Percentiles rank a stretch among this genome's conserved stretches.
phyloP scores from a whole-genome alignment of 2,113 vertebrate species.

The Sardina pilchardus region DNA sequence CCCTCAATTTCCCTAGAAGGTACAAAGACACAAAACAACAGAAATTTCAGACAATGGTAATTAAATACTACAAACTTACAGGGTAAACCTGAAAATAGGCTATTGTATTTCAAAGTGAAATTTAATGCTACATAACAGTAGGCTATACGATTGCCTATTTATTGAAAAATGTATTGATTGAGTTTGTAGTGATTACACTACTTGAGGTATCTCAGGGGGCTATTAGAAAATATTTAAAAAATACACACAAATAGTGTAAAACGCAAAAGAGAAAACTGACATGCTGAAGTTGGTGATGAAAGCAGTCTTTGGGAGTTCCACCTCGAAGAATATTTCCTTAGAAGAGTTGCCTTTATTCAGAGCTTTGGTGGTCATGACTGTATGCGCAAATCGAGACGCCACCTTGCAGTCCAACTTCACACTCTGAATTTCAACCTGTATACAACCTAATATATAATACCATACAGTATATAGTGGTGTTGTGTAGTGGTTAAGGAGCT shows the following conservation, averaged over 20 bases:
- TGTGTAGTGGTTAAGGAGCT: no score
- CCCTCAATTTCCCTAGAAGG: constrained; percentile 80
- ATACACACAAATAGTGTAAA: background rate
- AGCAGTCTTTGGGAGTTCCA: constrained; percentile 91
- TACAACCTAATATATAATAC: no score
- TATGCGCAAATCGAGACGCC: constrained; percentile 86
- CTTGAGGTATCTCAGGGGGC: background rate
- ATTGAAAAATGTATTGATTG: no score
- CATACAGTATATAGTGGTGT: no score
- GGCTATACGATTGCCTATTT: no score
- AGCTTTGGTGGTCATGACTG: constrained; percentile 84
- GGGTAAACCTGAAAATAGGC: no score
- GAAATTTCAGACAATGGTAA: background rate
- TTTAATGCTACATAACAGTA: no score
- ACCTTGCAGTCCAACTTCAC: constrained; percentile 84
- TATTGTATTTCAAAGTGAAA: no score
- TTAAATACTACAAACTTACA: background rate
- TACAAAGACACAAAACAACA: constrained; percentile 6
- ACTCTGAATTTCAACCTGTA: constrained; percentile 68
- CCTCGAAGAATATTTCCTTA: constrained; percentile 84
- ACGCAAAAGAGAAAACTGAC: constrained; percentile 66
- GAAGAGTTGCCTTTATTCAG: constrained; percentile 79
- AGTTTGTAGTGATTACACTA: no score
- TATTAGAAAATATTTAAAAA: background rate
- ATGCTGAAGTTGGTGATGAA: constrained; percentile 97